Evolutionary conservation across 2,888 invertebrate genomes (phyloP), one percentile per base, ranked within the genome.

Genomic region (Sepiola atlantica): DNA sequence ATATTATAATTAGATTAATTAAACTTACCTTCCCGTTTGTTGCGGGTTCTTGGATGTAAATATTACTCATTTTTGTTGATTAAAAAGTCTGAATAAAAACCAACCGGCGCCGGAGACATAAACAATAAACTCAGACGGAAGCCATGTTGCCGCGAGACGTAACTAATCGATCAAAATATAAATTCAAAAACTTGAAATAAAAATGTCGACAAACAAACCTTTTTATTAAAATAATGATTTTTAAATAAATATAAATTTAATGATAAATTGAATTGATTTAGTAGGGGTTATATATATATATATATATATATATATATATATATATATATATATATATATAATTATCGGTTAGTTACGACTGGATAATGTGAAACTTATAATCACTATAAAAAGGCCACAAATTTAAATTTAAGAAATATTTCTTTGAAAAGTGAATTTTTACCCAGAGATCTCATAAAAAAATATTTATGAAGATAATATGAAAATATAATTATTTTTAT

Each of bases 41-140:
- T 21, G 99, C 99, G 24, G 99, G 99, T 97, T 99, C 99, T 97
- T 99, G 98, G 96, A 99, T 99, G 97, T 99, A 99, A 97, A 99
- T 99, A 96, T 98, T 99, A 98, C 99, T 99, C 99, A 99, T 99
- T 94, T 45, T 55, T 98, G 98, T n/a, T 98, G 99, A 93, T 98
- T 99, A 35, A n/a, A 61, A 77, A 45, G 45, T 45, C 45, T 45
- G 2, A 2, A 45, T 45, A 45, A n/a, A 77, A 32, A 18, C 77
- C 2, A 77, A 77, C 20, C 0, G n/a, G 12, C n/a, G 14, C 1
- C 77, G 12, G 4, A 0, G n/a, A 77, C 14, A n/a, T n/a, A 77
- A 61, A 77, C n/a, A 77, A 77, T n/a, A 16, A 77, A 45, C 45
- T 77, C n/a, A 77, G 12, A 0, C 14, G 14, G 77, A n/a, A 77